Base-by-base conservation (phyloP, 2,888 invertebrate genomes). In the Pycnomerus fuliginosus region DNA sequence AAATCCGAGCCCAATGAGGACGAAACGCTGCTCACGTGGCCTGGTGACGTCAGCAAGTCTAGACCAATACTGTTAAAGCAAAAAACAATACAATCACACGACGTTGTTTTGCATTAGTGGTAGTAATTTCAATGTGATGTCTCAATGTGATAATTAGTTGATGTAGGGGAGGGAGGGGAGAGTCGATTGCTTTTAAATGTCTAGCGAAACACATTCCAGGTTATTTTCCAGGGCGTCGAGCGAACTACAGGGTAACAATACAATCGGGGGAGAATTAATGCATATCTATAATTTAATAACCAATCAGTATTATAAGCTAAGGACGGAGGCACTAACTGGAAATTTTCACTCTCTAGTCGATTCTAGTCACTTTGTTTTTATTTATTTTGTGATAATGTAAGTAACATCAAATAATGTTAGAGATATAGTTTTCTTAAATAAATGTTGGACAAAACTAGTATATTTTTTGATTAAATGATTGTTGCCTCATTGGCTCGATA, bases 11-110 rank as follows among this genome's bases (percentile, higher is more conserved):
- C 61, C 3, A 58, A 53, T 12, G 68, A 67, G 46, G 65, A 68
- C 24, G 78, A 80, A 57, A 74, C 76, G 47, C 68, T 80, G 24
- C 72, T 81, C 28, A 76, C 78, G 14, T 82, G 80, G 81, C 78
- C 79, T 17, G 13, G 34, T 14, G 48, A 61, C 55, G 52, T n/a
- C n/a, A n/a, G n/a, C n/a, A n/a, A n/a, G n/a, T n/a, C n/a, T n/a
- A n/a, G 40, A 48, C 35, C 56, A 13, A 55, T 48, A 38, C 45
- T 60, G 27, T 39, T 65, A 36, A 64, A 56, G 47, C 63, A 65
- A 42, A 56, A 52, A 56, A 58, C 48, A 56, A 53, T 61, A 46
- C 65, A 62, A 54, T 56, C 63, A 30, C 60, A 65, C 39, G 65
- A 68, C 53, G 58, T 68, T 50, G 64, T 69, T 45, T 63, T 69